phyloP scores from a whole-genome alignment of 2,888 invertebrate genomes.

The Doris montereyensis region DNA sequence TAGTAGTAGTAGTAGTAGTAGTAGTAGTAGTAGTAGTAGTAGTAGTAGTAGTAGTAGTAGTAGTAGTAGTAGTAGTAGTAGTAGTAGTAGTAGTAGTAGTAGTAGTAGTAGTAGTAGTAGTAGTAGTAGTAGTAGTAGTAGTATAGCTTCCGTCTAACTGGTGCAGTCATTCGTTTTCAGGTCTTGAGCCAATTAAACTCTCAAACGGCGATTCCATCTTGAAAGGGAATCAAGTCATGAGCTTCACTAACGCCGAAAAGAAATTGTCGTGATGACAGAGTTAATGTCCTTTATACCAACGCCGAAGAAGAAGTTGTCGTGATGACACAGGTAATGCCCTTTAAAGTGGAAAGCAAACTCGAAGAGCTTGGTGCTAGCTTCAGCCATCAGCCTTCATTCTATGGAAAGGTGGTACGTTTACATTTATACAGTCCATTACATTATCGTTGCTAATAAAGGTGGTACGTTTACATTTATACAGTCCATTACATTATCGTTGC shows the following conservation, averaged over 20 bases:
- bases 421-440: too few species aligned
- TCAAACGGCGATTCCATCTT: slow-evolving; percentile 50
- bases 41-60: background rate
- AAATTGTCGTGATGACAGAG: slow-evolving; percentile 47
- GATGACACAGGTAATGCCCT: slow-evolving; percentile 53
- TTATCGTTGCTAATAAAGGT: too few species aligned
- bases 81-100: background rate
- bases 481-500: too few species aligned
- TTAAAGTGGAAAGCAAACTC: slow-evolving; percentile 56
- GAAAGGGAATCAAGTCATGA: slow-evolving; percentile 53
- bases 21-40: background rate
- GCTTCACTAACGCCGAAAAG: slow-evolving; percentile 58
- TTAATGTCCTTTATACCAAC: too few species aligned
- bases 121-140: background rate
- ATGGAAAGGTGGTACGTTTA: too few species aligned
- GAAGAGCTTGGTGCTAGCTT: slow-evolving; percentile 52
- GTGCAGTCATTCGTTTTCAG: slow-evolving; percentile 38
- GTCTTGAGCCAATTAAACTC: slow-evolving; percentile 52
- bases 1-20: background rate
- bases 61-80: background rate
- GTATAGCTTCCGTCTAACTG: background rate
- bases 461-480: too few species aligned
- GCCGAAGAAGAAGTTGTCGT: slow-evolving; percentile 52
- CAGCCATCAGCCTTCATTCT: too few species aligned
- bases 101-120: background rate